Evolutionary conservation across 2,113 vertebrate species (phyloP).

Genomic region (Pitta sordida): DNA sequence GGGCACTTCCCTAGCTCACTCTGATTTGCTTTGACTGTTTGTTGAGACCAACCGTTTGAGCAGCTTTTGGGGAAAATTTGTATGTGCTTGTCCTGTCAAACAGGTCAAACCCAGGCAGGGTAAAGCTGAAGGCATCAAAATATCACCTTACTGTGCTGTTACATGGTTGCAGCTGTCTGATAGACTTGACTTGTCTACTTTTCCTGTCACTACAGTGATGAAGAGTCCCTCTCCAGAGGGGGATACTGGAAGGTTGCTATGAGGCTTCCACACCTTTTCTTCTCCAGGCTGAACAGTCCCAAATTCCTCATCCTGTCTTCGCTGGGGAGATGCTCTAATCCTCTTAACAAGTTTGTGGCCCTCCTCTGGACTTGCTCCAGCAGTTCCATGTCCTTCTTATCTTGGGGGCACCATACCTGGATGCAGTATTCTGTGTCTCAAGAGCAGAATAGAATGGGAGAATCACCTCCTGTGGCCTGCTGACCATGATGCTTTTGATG

Average conservation of each 20-base stretch:
- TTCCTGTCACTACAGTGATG: background rate
- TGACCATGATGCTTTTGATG: background rate
- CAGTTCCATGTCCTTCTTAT: background rate
- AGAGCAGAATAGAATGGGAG: background rate
- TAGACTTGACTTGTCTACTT: background rate
- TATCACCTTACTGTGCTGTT: rapidly evolving
- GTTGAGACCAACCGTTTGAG: background rate
- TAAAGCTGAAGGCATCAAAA: background rate
- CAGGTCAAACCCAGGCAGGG: background rate
- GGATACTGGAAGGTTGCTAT: background rate
- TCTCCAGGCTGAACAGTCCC: background rate
- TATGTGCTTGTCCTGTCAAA: background rate
- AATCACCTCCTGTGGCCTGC: background rate
- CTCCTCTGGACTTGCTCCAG: background rate
- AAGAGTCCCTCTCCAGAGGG: background rate
- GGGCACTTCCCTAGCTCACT: background rate
- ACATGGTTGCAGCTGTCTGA: background rate
- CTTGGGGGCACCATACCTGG: background rate
- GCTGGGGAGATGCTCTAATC: background rate
- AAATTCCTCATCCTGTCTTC: background rate
- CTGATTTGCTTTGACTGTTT: background rate
- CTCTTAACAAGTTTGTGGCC: background rate
- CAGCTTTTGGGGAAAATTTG: background rate
- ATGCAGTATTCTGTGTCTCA: background rate
- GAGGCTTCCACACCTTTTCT: background rate